Conservation (phyloP, 2,888 invertebrate genomes). For the Phoronis australis region DNA sequence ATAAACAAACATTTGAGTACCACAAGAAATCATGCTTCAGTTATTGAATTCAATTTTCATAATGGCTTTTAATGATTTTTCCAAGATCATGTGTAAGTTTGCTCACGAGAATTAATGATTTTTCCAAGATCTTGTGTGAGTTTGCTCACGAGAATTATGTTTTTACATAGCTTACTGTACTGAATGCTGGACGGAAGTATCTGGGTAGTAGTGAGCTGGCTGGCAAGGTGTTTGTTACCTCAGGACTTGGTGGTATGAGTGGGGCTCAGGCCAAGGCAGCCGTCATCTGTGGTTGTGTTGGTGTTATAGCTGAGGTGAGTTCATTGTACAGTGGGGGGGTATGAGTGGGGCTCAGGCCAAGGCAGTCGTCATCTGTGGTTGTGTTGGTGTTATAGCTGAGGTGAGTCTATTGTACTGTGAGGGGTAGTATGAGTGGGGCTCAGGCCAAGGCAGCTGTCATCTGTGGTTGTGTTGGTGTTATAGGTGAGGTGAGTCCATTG, state of each 20-base stretch:
- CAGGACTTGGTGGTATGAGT: constrained; percentile 62
- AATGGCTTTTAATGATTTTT: too few species aligned
- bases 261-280: constrained; percentile 64
- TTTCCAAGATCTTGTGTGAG: too few species aligned
- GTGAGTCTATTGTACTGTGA: too few species aligned
- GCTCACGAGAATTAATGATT: too few species aligned
- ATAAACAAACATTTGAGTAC: too few species aligned
- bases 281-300: constrained; percentile 60
- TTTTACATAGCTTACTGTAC: constrained; percentile 57
- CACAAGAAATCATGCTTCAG: too few species aligned
- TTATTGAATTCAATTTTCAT: too few species aligned
- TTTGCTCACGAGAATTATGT: too few species aligned
- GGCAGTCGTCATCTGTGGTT: constrained; percentile 61
- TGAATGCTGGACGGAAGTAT: constrained; percentile 61
- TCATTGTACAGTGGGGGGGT: too few species aligned
- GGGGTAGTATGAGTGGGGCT: constrained; percentile 64
- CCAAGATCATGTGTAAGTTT: too few species aligned
- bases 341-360: constrained; percentile 65
- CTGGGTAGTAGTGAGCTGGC: constrained; percentile 53
- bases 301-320: constrained; percentile 60
- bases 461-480: constrained; percentile 60
- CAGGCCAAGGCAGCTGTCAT: constrained; percentile 63
- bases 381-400: constrained; percentile 62
- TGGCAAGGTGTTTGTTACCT: constrained; percentile 59
- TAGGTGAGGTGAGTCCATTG: constrained; percentile 60